A percentile compares a stretch with the other conserved stretches of the same genome.
These are phyloP conservation scores for Colius striatus DNA, from an alignment of 2,113 vertebrate species.

Conservation along the genomic window DNA sequence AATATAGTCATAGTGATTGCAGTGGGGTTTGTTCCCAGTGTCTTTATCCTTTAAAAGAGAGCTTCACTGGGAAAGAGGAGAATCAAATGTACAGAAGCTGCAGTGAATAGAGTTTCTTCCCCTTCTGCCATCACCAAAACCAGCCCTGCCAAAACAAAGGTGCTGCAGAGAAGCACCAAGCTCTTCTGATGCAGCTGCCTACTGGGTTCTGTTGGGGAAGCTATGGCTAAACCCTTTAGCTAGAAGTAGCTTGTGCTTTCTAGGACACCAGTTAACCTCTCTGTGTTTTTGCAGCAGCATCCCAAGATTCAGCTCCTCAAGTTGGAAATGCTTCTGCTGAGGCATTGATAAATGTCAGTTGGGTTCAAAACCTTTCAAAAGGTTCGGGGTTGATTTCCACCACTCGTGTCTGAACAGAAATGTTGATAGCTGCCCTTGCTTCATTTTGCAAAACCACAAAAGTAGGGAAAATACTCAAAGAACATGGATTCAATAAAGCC, in stretches of 20 bases:
- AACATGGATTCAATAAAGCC: not conserved
- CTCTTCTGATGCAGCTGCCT: not conserved
- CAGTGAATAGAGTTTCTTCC: not conserved
- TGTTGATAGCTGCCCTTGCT: not conserved
- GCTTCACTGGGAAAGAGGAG: not conserved
- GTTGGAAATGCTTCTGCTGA: not conserved
- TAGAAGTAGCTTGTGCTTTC: not conserved
- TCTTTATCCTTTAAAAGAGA: not conserved
- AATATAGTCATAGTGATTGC: not conserved
- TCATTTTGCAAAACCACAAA: not conserved
- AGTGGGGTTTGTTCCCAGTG: not conserved
- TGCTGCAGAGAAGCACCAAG: not conserved
- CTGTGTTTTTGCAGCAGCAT: not conserved
- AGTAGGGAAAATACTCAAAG: not conserved
- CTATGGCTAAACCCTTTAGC: not conserved
- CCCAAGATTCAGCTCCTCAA: not conserved
- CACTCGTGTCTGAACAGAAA: rapidly evolving
- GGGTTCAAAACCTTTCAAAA: not conserved
- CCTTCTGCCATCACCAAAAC: not conserved
- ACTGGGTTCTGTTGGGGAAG: not conserved
- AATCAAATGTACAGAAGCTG: not conserved
- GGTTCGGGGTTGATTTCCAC: not conserved
- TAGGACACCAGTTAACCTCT: not conserved
- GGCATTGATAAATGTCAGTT: rapidly evolving
- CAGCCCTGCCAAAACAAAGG: not conserved